Conservation (phyloP, 2,113 vertebrate species). For the Hystrix brachyura region DNA sequence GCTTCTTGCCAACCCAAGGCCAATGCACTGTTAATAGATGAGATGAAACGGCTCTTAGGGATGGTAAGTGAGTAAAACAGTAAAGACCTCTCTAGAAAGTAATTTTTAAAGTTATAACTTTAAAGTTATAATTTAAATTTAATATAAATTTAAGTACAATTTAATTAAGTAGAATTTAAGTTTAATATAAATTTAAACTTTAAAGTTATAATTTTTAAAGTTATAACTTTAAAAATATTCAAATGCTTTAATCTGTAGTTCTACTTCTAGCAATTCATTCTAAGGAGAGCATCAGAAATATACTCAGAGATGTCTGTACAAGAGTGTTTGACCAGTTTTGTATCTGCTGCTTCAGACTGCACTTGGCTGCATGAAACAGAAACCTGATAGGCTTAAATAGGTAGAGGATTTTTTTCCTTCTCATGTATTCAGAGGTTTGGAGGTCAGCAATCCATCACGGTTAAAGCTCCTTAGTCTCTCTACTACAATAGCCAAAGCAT, state of each 20-base stretch:
- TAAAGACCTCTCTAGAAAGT: conserved; percentile 6
- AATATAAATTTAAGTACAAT: too few species aligned
- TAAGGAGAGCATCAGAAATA: conserved; percentile 25
- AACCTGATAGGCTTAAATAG: not conserved
- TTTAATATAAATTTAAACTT: too few species aligned
- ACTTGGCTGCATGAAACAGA: not conserved
- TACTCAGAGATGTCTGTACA: not conserved
- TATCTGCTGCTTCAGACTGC: not conserved
- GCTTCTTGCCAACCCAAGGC: not conserved
- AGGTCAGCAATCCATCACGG: not conserved
- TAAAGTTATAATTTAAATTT: too few species aligned
- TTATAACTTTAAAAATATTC: not conserved
- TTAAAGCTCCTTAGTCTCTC: not conserved
- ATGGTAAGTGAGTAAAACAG: not conserved
- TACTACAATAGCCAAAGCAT: not conserved
- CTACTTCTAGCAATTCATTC: not conserved
- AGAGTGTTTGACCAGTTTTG: not conserved
- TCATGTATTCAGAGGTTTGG: not conserved
- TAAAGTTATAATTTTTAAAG: too few species aligned
- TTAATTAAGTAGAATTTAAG: too few species aligned
- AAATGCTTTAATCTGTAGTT: not conserved
- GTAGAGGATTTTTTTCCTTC: not conserved
- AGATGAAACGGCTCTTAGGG: not conserved
- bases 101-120: not conserved
- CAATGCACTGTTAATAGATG: not conserved